Base-by-base conservation (phyloP, 1,140 invertebrate species). In the Drusus annulatus region DNA sequence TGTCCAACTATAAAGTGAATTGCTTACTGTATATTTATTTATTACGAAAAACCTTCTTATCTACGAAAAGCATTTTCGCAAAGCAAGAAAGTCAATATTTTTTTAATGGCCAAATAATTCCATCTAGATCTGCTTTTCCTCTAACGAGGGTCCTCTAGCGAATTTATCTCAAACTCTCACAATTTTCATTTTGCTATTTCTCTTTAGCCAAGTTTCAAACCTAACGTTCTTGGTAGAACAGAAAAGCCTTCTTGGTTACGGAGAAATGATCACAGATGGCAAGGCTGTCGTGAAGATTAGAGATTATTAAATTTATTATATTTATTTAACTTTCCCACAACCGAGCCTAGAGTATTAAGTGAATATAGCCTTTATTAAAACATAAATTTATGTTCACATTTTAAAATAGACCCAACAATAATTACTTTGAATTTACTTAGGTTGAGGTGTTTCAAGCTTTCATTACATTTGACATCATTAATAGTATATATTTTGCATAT, bases 181-280 rank as follows among this genome's bases (percentile, higher is more conserved):
- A 6, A 23, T 28, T 63, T 16, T 63, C n/a, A 1, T 50, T 17
- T 15, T n/a, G 16, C 3, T 5, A 2, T 19, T 69, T 69, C 21
- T 16, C 19, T 10, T 4, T 69, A 69, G n/a, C 36, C n/a, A 69
- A 69, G 65, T 15, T 69, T 69, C 65, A 69, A 69, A 69, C 65
- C 65, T 0, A 19, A 51, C 2, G 5, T 28, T 6, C 23, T 28
- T 28, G 15, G 60, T 63, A 63, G 16, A 28, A 25, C 56, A 60
- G 8, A 5, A 17, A 60, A 65, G 23, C 62, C 62, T 65, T 16
- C 3, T 10, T 36, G 7, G 25, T 28, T 28, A 17, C 21, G 1
- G 16, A 15, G 28, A 69, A 69, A 69, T 10, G 17, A 3, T 45
- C 31, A 51, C 15, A 69, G 65, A 50, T 36, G 28, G 65, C 65